Base-by-base conservation (phyloP, 53 echinoderm and acorn worm species). In the Holothuria leucospilota region DNA sequence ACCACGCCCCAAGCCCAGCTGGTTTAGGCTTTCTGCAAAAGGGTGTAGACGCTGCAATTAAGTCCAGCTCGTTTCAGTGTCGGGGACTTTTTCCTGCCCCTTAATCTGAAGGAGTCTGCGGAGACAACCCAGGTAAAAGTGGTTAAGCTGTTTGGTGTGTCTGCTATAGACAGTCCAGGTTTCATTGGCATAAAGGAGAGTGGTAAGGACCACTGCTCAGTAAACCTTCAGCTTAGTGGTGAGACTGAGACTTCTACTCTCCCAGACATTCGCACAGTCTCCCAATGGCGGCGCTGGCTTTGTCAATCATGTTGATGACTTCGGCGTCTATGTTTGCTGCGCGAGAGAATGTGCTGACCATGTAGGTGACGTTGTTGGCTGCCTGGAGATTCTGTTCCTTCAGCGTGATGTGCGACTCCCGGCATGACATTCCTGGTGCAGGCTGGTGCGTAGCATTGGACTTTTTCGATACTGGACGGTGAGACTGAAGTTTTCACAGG, bases 111-210 rank as follows among this genome's bases (percentile, higher is more conserved):
- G 12, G 23, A 68, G 69, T 29, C 12, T 68, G 69, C 69, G 69
- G 69, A 68, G 69, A 68, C 69, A 75, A 42, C 9, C 40, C 34
- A 42, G 29, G 40, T 75, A n/a, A 34, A 75, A 75, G 40, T 39
- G 29, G 42, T 75, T 75, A 10, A 75, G 42, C 77, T 13, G 9
- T 75, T n/a, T 26, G 34, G 77, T 42, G 40, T 75, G 77, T 75
- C 77, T 75, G 13, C 77, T 75, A 34, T 29, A 14, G 13, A 29
- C 13, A n/a, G 77, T 75, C 77, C 42, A 14, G 23, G 69, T 68
- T 68, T 68, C 69, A 68, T 29, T 14, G 23, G 69, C 69, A n/a
- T 15, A 68, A 29, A 68, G 13, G 29, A n/a, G 69, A 42, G 40
- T 75, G 15, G 77, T 26, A 42, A 40, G 29, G 13, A 75, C 42